Percentiles rank a stretch among this genome's conserved stretches.
These are phyloP conservation scores for Balaenoptera acutorostrata DNA, from an alignment of 2,113 vertebrate genomes.

Conservation along the genomic window DNA sequence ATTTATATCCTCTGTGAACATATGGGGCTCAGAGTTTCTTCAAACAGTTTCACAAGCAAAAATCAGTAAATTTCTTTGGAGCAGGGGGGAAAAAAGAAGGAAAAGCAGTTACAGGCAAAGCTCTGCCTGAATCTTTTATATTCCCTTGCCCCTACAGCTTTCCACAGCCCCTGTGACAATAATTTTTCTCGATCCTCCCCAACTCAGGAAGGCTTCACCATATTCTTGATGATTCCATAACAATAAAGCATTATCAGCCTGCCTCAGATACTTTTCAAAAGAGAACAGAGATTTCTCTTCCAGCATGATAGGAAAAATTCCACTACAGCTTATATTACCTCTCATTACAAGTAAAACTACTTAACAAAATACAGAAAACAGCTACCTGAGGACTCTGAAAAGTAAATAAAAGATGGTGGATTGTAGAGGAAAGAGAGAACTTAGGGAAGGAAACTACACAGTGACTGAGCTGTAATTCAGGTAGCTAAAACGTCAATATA, in stretches of 20 bases:
- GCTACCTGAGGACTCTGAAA: neutral
- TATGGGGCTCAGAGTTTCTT: neutral
- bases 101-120: neutral
- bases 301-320: neutral
- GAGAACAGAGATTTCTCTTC: neutral
- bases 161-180: neutral
- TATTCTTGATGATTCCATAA: neutral
- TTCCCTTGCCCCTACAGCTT: neutral
- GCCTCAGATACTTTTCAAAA: neutral
- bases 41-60: conserved; percentile 30
- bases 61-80: conserved; percentile 23
- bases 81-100: neutral
- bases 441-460: neutral
- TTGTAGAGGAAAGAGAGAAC: neutral
- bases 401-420: neutral
- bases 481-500: neutral
- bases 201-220: neutral
- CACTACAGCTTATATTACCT: neutral
- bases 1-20: conserved; percentile 41
- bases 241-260: neutral
- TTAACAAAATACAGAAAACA: neutral
- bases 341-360: neutral
- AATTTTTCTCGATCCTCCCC: neutral
- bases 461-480: neutral
- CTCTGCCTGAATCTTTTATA: neutral